Evolutionary conservation across 2,888 invertebrate species (phyloP).

Genomic region (Lycia hirtaria): DNA sequence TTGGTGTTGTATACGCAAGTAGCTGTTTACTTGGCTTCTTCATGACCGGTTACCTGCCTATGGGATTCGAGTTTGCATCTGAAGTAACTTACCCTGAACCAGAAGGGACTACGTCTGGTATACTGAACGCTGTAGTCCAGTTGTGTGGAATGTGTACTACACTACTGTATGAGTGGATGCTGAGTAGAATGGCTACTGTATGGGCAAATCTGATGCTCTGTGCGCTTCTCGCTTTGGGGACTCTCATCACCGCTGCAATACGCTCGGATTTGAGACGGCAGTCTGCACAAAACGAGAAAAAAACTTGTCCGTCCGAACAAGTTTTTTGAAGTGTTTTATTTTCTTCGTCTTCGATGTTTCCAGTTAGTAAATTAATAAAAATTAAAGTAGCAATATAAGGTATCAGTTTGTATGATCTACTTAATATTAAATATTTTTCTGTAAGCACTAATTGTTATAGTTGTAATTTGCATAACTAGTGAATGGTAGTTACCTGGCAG

Average conservation of each 20-base stretch:
- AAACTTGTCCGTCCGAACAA: neutral
- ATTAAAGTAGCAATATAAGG: neutral
- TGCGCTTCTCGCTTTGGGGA: slow-evolving; percentile 90
- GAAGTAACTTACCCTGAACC: slow-evolving; percentile 99
- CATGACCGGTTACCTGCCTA: slow-evolving; percentile 99
- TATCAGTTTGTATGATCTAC: slow-evolving; percentile 22
- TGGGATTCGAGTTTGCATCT: slow-evolving; percentile 99
- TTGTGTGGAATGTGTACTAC: slow-evolving; percentile 94
- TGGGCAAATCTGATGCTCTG: slow-evolving; percentile 94
- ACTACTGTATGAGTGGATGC: slow-evolving; percentile 88
- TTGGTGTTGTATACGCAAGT: slow-evolving; percentile 94
- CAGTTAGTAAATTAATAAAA: neutral
- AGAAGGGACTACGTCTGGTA: slow-evolving; percentile 98
- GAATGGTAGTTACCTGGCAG: neutral
- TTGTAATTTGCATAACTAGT: slow-evolving; percentile 27
- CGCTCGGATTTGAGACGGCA: slow-evolving; percentile 93
- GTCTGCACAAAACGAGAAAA: slow-evolving; percentile 85
- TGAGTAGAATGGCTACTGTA: slow-evolving; percentile 88
- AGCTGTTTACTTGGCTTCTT: slow-evolving; percentile 96
- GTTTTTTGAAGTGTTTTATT: neutral
- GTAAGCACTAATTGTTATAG: slow-evolving; percentile 20
- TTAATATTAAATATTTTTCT: neutral
- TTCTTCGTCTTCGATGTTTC: neutral
- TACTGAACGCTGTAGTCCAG: slow-evolving; percentile 96
- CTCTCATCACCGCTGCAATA: slow-evolving; percentile 91